Evolutionary conservation across 2,888 invertebrate species (phyloP), one percentile per base, ranked within the genome.

Genomic region (Ceramica pisi): DNA sequence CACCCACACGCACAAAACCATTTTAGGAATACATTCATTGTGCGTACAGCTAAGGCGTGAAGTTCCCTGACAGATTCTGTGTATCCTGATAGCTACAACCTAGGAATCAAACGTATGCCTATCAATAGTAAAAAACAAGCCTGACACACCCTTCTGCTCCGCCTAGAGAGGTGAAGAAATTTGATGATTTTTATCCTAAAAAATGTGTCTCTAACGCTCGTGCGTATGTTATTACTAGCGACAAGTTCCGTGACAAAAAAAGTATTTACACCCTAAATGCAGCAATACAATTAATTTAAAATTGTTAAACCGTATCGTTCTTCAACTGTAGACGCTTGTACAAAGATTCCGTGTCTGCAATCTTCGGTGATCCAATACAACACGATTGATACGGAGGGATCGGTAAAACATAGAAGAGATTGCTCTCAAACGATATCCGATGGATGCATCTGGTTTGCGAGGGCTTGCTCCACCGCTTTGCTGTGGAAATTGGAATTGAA

Each of bases 351-450:
- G 53, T 6, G 46, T 51, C 35, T 57, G 64, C 60, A 64, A 48
- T 74, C 31, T 53, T 59, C 62, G 16, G 77, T 62, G 60, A 75
- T 75, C 66, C 75, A 65, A 75, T 78, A 67, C 38, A 41, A 64
- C 60, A 64, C 66, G 80, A 59, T 79, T 67, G 62, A 79, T 59
- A 60, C 67, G 51, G 38, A 56, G n/a, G 56, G 41, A 53, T 50
- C 66, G 57, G 57, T 73, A 44, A 73, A 66, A 79, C 79, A 73
- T 79, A 63, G 57, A 10, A 71, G 57, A 65, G 81, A 81, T 67
- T 67, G 82, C 78, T 76, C 64, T 63, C 55, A 77, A 70, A 75
- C 64, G 75, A 78, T 78, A 78, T 75, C 75, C 75, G 80, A 78
- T 79, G 48, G 61, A 79, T 78, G 77, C 77, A 74, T 78, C 80